These are phyloP conservation scores for Adoxophyes honmai DNA, from an alignment of 1,140 invertebrate genomes.

Conservation along the genomic window DNA sequence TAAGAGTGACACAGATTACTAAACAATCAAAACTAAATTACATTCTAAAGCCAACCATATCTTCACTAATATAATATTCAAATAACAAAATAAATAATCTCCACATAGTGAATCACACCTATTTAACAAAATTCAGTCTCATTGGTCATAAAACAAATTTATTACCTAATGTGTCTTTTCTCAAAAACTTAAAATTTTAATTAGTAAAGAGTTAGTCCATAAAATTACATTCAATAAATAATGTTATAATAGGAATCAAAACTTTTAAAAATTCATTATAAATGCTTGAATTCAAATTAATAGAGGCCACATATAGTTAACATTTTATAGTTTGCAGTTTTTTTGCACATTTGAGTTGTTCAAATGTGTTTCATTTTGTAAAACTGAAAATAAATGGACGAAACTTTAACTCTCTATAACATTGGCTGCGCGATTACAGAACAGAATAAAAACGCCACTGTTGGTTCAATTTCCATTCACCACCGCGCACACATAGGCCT, in stretches of 20 bases:
- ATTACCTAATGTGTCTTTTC: constrained; percentile 45
- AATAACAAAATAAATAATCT: constrained; percentile 67
- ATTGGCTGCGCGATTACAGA: too few species aligned
- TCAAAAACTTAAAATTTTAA: constrained; percentile 41
- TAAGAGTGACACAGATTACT: constrained; percentile 32
- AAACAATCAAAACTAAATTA: constrained; percentile 31
- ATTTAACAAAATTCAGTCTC: constrained; percentile 71
- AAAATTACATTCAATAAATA: constrained; percentile 4
- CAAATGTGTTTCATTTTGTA: not conserved
- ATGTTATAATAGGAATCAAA: constrained; percentile 8
- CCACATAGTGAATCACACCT: constrained; percentile 51
- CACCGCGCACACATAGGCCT: not conserved
- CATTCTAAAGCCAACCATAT: constrained; percentile 31
- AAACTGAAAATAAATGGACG: constrained; percentile 2
- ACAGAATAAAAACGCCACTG: not conserved
- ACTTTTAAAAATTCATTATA: not conserved
- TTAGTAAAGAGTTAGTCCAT: not conserved
- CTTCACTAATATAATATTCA: constrained; percentile 30
- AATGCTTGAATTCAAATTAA: not conserved
- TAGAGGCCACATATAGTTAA: too few species aligned
- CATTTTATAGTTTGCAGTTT: too few species aligned
- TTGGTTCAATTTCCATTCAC: not conserved
- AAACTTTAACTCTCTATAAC: too few species aligned
- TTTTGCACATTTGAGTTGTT: not conserved
- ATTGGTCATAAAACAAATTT: constrained; percentile 62